These are phyloP conservation scores for Sitta carolinensis DNA, from an alignment of 2,797 vertebrate species.

Conservation along the genomic window DNA sequence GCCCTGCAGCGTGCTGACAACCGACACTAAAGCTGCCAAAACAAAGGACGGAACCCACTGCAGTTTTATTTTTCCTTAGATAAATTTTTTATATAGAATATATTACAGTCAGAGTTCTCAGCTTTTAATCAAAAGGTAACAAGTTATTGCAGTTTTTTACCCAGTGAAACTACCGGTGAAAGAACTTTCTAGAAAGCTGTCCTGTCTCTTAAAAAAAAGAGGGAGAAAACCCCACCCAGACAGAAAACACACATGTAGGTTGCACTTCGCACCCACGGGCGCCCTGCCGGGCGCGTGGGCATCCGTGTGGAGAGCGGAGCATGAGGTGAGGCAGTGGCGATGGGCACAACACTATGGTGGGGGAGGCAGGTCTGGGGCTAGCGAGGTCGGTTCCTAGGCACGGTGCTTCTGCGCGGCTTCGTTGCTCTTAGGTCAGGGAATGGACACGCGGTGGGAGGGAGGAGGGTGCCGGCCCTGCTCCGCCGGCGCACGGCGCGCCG, in stretches of 20 bases:
- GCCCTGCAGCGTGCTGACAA: not conserved
- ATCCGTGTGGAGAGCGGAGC: not conserved
- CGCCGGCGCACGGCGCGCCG: rapidly evolving
- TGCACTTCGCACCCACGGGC: not conserved
- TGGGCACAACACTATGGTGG: not conserved
- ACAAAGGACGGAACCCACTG: slow-evolving; percentile 57
- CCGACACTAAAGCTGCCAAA: not conserved
- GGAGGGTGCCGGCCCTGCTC: not conserved
- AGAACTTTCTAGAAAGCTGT: slow-evolving; percentile 75
- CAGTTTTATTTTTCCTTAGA: slow-evolving; percentile 77
- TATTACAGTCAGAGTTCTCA: slow-evolving; percentile 70
- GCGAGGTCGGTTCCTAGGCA: slow-evolving; percentile 1
- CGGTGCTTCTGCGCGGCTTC: slow-evolving; percentile 31
- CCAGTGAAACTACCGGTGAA: slow-evolving; percentile 61
- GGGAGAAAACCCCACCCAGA: not conserved
- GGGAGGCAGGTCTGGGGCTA: slow-evolving; percentile 35
- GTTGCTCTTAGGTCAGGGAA: not conserved
- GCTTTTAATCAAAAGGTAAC: slow-evolving; percentile 74
- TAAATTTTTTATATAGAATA: slow-evolving; percentile 72
- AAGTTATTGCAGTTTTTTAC: slow-evolving; percentile 75
- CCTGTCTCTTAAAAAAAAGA: slow-evolving; percentile 48
- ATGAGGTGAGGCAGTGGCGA: slow-evolving; percentile 4
- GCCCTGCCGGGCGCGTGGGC: not conserved
- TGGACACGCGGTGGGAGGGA: not conserved
- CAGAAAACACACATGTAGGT: slow-evolving; percentile 25